Evolutionary conservation across 2,888 invertebrate species (phyloP).

Genomic region (Sepiola atlantica): DNA sequence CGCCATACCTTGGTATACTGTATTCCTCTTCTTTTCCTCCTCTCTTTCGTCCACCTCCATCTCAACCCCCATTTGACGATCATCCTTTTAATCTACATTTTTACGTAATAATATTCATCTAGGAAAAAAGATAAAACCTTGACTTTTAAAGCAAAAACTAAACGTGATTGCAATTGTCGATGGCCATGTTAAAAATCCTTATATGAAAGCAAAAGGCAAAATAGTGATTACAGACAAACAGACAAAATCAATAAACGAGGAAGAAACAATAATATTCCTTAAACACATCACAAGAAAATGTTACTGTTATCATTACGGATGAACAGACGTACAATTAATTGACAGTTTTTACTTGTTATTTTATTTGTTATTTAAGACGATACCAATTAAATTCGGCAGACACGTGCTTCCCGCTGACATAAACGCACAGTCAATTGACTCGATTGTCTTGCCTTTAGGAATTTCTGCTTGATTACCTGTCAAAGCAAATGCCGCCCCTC

Average conservation of each 20-base stretch:
- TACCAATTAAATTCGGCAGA: background rate
- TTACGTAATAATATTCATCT: background rate
- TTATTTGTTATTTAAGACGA: background rate
- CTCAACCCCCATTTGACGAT: background rate
- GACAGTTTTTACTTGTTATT: background rate
- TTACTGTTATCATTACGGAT: background rate
- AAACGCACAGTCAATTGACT: background rate
- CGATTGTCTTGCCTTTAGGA: background rate
- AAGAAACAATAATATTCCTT: background rate
- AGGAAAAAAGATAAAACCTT: background rate
- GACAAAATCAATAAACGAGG: background rate
- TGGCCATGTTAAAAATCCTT: background rate
- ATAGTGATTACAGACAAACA: background rate
- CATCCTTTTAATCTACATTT: no score
- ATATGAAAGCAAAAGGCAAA: background rate
- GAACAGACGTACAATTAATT: background rate
- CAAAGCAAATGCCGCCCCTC: background rate
- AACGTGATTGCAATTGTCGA: background rate
- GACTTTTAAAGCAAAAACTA: background rate
- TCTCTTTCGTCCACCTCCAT: no score
- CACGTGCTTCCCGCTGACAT: background rate
- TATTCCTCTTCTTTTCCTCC: no score
- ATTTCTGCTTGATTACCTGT: background rate
- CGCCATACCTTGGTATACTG: no score
- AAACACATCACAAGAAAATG: background rate